Evolutionary conservation across 35 echinoderm and acorn worm genomes (phyloP), one percentile per base, ranked within the genome.

Genomic region (Heliocidaris erythrogramma): DNA sequence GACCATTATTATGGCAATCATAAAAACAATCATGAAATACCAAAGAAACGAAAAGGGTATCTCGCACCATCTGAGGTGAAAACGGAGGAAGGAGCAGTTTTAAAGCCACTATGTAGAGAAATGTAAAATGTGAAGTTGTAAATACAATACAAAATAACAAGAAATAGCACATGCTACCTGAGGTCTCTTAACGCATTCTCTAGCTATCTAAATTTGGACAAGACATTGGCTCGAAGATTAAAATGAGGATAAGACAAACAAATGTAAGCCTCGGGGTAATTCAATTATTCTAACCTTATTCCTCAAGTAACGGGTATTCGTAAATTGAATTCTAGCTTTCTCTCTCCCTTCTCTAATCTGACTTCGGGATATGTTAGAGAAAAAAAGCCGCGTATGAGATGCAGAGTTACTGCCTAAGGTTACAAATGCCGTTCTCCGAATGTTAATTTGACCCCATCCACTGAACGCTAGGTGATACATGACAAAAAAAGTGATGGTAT

Each of bases 311-410:
- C 14, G 21, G 65, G 21, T 78, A 78, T 78, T 78, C 27, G 21
- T 78, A 78, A 78, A 78, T 78, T 78, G 65, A 78, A 78, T 78
- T 78, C 65, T n/a, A 78, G 65, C 65, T 78, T 27, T 78, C 65
- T 78, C 0, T 78, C 65, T 78, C 27, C 65, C 27, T n/a, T 78
- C 65, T 78, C 65, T 29, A 78, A 4, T n/a, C 24, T 78, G 65
- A 78, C 65, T 78, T 21, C 65, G 27, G 65, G 65, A 27, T 78
- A 78, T 78, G 65, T 78, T 78, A 27, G 27, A n/a, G 65, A 27
- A 60, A 14, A 78, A 78, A 78, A 78, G 1, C 3, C 65, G 65
- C 65, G 65, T 78, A 78, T 78, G 65, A 78, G 65, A 78, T 78
- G 27, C 4, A n/a, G 18, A 78, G 21, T 21, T n/a, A 78, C 27